Conservation (phyloP, 1,140 invertebrate species). For the Leptestheria dahalacensis region DNA sequence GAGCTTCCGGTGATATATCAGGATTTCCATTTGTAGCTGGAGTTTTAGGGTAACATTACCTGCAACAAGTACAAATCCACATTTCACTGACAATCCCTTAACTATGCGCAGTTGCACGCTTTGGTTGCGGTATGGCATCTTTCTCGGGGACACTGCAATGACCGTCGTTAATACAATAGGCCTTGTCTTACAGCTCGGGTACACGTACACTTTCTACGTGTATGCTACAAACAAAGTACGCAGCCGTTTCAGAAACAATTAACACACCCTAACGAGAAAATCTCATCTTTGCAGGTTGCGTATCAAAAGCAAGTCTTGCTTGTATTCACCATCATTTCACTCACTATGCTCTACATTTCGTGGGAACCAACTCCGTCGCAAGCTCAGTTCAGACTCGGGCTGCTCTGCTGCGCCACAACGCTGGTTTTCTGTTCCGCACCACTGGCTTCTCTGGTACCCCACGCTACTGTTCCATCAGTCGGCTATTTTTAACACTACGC, state of each 20-base stretch:
- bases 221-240: conserved; percentile 43
- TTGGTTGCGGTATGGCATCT: conserved; percentile 50
- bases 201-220: conserved; percentile 42
- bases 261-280: not conserved
- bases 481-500: not conserved
- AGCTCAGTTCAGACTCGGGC: conserved; percentile 31
- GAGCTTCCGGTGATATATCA: conserved; percentile 48
- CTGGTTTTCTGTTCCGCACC: conserved; percentile 63
- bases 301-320: conserved; percentile 22
- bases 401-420: conserved; percentile 51
- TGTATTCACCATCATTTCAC: conserved; percentile 17
- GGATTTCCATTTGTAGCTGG: conserved; percentile 56
- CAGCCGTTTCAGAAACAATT: not conserved
- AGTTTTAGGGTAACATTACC: conserved; percentile 48
- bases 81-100: no score
- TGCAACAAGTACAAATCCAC: conserved; percentile 4
- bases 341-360: conserved; percentile 17
- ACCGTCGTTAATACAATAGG: conserved; percentile 52
- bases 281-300: conserved; percentile 20
- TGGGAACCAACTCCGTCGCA: conserved; percentile 16
- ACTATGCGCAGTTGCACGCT: conserved; percentile 42
- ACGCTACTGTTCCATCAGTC: not conserved
- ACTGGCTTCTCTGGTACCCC: conserved; percentile 45
- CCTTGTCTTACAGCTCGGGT: conserved; percentile 42
- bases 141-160: conserved; percentile 45